Percentiles rank a stretch among this genome's conserved stretches.
These are phyloP conservation scores for Jaculus jaculus DNA, from an alignment of 2,113 vertebrate genomes.

Conservation along the genomic window DNA sequence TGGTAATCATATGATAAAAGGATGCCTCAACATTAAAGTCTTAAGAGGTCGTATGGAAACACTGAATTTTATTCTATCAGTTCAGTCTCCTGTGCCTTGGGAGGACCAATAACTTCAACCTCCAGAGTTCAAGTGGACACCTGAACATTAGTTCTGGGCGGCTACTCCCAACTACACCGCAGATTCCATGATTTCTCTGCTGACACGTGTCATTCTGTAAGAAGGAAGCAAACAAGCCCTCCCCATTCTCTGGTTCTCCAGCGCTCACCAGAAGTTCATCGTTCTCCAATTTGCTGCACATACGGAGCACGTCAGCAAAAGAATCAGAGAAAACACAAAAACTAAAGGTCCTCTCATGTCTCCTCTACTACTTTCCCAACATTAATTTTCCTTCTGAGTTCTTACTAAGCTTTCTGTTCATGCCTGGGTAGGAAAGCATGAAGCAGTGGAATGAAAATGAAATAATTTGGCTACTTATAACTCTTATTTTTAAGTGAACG, in stretches of 20 bases:
- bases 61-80: neutral
- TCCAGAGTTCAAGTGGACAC: neutral
- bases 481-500: slow-evolving; percentile 58
- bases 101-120: neutral
- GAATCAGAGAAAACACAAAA: slow-evolving; percentile 17
- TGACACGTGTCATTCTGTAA: neutral
- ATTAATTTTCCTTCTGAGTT: slow-evolving; percentile 42
- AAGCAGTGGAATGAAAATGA: slow-evolving; percentile 39
- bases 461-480: neutral
- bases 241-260: no score
- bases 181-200: neutral
- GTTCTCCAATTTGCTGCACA: neutral
- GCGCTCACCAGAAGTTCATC: neutral
- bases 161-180: neutral
- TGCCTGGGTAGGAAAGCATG: neutral
- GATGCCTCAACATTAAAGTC: neutral
- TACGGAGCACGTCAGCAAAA: neutral
- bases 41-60: neutral
- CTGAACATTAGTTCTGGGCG: neutral
- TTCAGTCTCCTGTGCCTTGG: neutral
- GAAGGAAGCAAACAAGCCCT: neutral
- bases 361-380: neutral
- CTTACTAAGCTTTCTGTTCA: slow-evolving; percentile 38
- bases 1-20: neutral
- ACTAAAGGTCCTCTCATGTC: neutral